Base-by-base conservation (phyloP, 2,113 vertebrate species). In the Pollimyrus isidori region DNA sequence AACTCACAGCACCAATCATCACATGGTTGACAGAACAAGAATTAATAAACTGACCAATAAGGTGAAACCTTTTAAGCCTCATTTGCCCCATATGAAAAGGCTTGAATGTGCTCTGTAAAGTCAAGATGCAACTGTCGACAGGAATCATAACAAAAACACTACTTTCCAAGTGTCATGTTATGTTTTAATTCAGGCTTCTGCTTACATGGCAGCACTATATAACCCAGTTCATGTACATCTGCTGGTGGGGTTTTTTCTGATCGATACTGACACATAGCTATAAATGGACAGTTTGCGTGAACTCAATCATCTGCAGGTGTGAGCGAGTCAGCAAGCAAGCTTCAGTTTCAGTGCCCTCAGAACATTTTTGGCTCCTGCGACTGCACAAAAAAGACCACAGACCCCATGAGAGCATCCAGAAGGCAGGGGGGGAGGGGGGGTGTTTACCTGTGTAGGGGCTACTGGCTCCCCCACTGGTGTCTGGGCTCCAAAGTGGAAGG, bases 401-500 rank as follows among this genome's bases (percentile, higher is more conserved):
- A 62, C 56, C 56, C 7, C 7, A 62, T n/a, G 56, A n/a, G 7
- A n/a, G 21, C 2, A 62, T 62, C 23, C 56, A n/a, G 56, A 62
- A 9, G 13, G 50, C 13, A 2, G 11, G 49, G 10, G 9, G 13
- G 42, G 23, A 7, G 13, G 42, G 21, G 35, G 26, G 58, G 56
- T 26, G 56, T 50, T 94, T 95, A 98, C 98, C 98, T 96, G 96
- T 91, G 91, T 90, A 95, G 87, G 90, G 92, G 86, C 96, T 96
- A 91, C 91, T 93, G 39, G 91, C 88, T 85, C 95, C 93, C 88
- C 94, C 92, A 95, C 94, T 96, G 26, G 94, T 88, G 88, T 94
- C 95, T 0, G 95, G 93, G 89, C 95, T 95, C 97, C 98, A 99
- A 0, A 93, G 92, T 90, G 96, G 95, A 90, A 98, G 94, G 92